phyloP scores from a whole-genome alignment of 2,113 vertebrate species.

The Equus quagga region DNA sequence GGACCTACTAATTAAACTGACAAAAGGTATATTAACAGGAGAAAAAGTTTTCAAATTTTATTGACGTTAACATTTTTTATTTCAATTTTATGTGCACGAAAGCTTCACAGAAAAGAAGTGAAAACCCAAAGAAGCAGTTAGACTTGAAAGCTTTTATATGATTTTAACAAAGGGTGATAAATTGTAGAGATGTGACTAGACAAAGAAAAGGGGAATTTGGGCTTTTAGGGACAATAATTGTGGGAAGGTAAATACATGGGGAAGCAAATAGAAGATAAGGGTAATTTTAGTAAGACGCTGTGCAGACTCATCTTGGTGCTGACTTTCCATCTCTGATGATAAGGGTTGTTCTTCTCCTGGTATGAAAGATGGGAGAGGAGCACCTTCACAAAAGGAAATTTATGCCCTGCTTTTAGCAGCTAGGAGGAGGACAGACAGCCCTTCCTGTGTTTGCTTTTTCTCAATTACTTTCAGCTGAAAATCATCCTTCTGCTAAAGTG shows the following conservation, averaged over 20 bases:
- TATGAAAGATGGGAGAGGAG: background rate
- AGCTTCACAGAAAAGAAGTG: background rate
- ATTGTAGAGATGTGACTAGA: background rate
- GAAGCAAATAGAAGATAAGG: background rate
- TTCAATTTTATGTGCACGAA: background rate
- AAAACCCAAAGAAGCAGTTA: background rate
- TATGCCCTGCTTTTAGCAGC: background rate
- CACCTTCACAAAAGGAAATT: background rate
- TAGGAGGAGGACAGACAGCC: background rate
- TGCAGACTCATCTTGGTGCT: background rate
- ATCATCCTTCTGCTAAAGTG: background rate
- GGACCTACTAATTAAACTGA: background rate
- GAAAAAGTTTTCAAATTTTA: background rate
- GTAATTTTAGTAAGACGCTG: background rate
- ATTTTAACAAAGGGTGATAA: background rate
- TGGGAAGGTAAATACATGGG: background rate
- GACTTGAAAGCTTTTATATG: background rate
- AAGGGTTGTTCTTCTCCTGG: background rate
- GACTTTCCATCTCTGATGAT: background rate
- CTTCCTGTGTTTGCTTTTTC: background rate
- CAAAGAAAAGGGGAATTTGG: background rate
- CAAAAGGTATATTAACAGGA: background rate
- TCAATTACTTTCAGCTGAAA: background rate
- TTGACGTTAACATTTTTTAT: background rate
- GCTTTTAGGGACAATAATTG: background rate